Evolutionary conservation across 2,797 vertebrate species (phyloP).

Genomic region (Cynopterus sphinx): DNA sequence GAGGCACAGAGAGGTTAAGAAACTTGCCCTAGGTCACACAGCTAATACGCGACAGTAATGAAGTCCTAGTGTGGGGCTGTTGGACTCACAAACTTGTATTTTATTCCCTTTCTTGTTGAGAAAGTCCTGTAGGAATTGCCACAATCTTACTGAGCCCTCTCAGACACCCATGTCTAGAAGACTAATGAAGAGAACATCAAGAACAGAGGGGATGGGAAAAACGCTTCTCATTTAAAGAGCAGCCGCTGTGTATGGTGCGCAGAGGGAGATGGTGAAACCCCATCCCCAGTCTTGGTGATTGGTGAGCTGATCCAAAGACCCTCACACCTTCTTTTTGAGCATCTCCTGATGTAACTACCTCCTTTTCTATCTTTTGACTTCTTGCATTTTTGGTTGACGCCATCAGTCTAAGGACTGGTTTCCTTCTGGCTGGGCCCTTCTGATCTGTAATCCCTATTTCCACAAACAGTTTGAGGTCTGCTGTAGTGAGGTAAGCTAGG

Average conservation of each 20-base stretch:
- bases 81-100: not conserved
- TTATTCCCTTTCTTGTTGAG: not conserved
- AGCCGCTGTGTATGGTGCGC: not conserved
- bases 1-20: not conserved
- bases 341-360: not conserved
- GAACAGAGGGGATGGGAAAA: not conserved
- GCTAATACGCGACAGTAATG: not conserved
- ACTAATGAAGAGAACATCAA: not conserved
- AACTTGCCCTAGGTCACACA: not conserved
- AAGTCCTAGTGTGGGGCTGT: not conserved
- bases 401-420: not conserved
- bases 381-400: not conserved
- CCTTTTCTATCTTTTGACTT: not conserved
- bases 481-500: not conserved
- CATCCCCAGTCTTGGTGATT: not conserved
- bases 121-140: not conserved
- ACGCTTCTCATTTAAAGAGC: not conserved
- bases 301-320: not conserved
- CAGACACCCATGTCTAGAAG: not conserved
- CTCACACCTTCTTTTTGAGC: not conserved
- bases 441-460: not conserved
- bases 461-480: not conserved
- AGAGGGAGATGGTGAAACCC: not conserved
- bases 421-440: not conserved
- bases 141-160: not conserved